Conservation (phyloP, 2,888 invertebrate genomes). For the Lamproptera curius region DNA sequence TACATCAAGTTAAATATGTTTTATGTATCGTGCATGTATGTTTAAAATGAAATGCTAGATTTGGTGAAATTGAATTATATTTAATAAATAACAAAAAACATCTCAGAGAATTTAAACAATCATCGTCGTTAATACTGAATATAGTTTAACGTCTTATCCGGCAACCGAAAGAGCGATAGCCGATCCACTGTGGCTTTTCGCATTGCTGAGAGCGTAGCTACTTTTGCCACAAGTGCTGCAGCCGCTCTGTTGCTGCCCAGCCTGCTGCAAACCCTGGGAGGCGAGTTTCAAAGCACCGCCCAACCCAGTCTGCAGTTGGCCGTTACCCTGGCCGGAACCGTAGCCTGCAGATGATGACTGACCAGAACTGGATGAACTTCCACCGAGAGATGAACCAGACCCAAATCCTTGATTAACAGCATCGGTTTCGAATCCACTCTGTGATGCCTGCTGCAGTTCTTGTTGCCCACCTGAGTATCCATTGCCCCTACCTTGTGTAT, state of each 20-base stretch:
- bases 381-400: constrained; percentile 15
- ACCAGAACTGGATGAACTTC: constrained; percentile 11
- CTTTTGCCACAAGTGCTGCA: constrained; percentile 60
- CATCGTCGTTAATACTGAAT: too few species aligned
- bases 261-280: constrained; percentile 47
- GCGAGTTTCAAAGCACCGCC: constrained; percentile 53
- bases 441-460: constrained; percentile 20
- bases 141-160: too few species aligned
- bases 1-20: too few species aligned
- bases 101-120: too few species aligned
- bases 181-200: constrained; percentile 56
- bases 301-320: constrained; percentile 38
- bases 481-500: constrained; percentile 2
- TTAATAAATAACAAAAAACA: neutral
- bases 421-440: constrained; percentile 22
- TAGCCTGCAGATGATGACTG: constrained; percentile 10
- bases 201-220: constrained; percentile 62
- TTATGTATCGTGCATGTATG: neutral
- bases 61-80: neutral
- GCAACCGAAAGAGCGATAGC: constrained; percentile 64
- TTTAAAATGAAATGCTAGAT: neutral
- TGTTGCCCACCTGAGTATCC: constrained; percentile 24
- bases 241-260: constrained; percentile 33
- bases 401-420: constrained; percentile 16
- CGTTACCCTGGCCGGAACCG: constrained; percentile 15